These are phyloP conservation scores for Trichonephila clavipes DNA, from an alignment of 1,140 invertebrate species.

Conservation along the genomic window DNA sequence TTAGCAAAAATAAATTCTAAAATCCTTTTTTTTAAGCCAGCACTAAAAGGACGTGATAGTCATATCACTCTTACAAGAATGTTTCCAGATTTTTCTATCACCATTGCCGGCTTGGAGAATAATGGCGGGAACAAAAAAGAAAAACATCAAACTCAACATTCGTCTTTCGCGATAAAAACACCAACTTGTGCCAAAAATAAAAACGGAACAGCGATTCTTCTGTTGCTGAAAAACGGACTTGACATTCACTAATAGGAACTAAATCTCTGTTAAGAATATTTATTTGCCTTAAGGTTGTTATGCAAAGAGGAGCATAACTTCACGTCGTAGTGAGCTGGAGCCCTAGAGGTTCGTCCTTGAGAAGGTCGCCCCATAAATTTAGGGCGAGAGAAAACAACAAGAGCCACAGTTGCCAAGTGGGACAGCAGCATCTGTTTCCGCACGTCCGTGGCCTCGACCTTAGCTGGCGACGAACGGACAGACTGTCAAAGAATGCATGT, in stretches of 20 bases:
- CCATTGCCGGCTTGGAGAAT: neutral
- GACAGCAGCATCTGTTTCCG: neutral
- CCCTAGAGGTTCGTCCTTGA: slow-evolving; percentile 49
- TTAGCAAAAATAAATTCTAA: too few relatives aligned
- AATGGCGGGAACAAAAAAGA: neutral
- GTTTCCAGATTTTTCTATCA: neutral
- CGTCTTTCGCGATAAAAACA: neutral
- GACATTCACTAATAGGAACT: slow-evolving; percentile 35
- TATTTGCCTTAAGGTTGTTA: slow-evolving; percentile 15
- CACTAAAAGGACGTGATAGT: too few relatives aligned
- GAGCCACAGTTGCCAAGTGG: neutral
- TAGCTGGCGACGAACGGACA: neutral
- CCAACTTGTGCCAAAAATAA: slow-evolving; percentile 2
- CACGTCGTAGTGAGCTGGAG: slow-evolving; percentile 5
- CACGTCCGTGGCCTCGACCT: slow-evolving; percentile 48
- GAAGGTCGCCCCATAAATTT: slow-evolving; percentile 58
- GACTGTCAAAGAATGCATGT: too few relatives aligned
- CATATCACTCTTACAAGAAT: too few relatives aligned
- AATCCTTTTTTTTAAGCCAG: too few relatives aligned
- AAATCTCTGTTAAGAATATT: slow-evolving; percentile 2
- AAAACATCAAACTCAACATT: neutral
- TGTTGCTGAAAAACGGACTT: slow-evolving; percentile 16
- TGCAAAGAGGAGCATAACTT: slow-evolving; percentile 32
- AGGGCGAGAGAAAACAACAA: neutral
- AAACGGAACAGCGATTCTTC: neutral